Conservation (phyloP, 2,113 vertebrate genomes). For the Tringa solitaria region DNA sequence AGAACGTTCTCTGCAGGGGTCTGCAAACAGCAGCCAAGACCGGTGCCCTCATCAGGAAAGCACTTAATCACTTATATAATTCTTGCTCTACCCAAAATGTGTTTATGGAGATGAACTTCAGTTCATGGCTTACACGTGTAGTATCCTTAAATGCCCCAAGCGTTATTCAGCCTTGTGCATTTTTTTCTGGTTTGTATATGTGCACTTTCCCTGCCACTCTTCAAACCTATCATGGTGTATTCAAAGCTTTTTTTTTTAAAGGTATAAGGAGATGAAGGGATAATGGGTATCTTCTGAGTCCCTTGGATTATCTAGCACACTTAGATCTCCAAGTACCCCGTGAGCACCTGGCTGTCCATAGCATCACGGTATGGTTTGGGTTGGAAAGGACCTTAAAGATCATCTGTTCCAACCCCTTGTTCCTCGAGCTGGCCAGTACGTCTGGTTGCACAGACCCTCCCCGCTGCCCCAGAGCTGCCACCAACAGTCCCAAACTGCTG, state of each 20-base stretch:
- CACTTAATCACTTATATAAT: not conserved
- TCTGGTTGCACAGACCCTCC: not conserved
- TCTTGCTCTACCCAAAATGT: not conserved
- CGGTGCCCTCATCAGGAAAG: not conserved
- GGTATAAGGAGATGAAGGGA: not conserved
- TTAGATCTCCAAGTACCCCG: not conserved
- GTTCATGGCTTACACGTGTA: not conserved
- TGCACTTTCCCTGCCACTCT: not conserved
- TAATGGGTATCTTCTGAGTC: not conserved
- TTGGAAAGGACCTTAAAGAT: too few relatives aligned
- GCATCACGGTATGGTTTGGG: too few relatives aligned
- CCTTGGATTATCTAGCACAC: not conserved
- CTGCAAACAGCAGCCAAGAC: not conserved
- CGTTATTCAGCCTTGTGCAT: fast-evolving
- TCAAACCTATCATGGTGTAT: not conserved
- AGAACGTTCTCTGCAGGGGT: not conserved
- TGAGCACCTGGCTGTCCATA: not conserved
- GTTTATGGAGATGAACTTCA: not conserved
- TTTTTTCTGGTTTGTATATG: not conserved
- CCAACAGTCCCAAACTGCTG: constrained; percentile 34
- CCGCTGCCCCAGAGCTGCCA: constrained; percentile 6
- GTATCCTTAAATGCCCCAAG: not conserved
- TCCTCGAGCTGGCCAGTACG: fast-evolving
- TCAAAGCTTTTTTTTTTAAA: not conserved
- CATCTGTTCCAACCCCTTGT: too few relatives aligned